phyloP scores from a whole-genome alignment of 2,888 invertebrate genomes.

The Netelia inedita region DNA sequence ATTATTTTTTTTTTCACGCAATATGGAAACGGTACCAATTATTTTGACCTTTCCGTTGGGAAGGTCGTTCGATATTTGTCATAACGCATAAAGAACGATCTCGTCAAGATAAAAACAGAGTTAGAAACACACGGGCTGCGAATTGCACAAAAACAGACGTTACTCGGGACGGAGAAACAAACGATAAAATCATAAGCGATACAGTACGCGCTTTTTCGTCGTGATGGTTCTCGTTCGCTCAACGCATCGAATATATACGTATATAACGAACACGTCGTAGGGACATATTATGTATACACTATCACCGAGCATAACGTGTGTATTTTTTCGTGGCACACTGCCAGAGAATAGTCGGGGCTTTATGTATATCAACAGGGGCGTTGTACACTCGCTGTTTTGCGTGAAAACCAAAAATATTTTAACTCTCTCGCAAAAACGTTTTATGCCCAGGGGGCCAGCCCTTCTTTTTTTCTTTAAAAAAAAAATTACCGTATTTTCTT shows the following conservation, averaged over 20 bases:
- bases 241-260: neutral
- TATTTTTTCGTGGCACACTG: constrained; percentile 70
- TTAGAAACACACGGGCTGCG: neutral
- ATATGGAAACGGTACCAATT: neutral
- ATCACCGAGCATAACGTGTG: constrained; percentile 39
- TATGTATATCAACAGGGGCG: constrained; percentile 75
- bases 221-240: neutral
- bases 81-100: neutral
- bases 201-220: constrained; percentile 1
- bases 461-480: neutral
- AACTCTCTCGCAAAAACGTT: constrained; percentile 16
- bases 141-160: neutral
- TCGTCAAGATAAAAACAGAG: neutral
- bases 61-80: neutral
- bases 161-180: neutral
- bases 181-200: constrained; percentile 33
- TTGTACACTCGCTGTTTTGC: constrained; percentile 32
- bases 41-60: neutral
- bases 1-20: no score
- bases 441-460: neutral
- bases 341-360: constrained; percentile 67
- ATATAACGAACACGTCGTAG: neutral
- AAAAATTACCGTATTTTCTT: no score
- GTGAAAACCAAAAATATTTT: constrained; percentile 22
- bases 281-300: constrained; percentile 38